phyloP scores from a whole-genome alignment of 2,113 vertebrate genomes.

The Stegostoma tigrinum region DNA sequence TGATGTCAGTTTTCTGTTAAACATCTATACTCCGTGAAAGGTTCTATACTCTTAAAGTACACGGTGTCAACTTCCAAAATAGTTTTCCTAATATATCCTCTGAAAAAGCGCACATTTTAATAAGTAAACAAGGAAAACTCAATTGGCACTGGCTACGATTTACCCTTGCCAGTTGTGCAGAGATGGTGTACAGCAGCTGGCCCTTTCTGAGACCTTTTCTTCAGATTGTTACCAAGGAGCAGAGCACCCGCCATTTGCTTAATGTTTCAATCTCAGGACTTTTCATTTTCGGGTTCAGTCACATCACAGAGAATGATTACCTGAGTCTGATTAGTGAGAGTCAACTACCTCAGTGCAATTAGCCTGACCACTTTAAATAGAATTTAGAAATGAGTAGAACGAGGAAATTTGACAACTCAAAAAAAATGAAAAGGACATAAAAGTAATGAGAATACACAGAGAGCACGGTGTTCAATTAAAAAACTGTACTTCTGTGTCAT shows the following conservation, averaged over 20 bases:
- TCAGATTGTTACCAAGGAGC: not conserved
- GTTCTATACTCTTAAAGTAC: not conserved
- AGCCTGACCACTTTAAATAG: not conserved
- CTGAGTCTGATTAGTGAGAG: not conserved
- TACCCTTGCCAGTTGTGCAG: too few species aligned
- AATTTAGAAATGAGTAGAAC: not conserved
- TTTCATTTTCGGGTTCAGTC: not conserved
- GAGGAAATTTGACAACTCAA: not conserved
- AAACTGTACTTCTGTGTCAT: not conserved
- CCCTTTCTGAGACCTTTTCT: not conserved
- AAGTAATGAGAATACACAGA: not conserved
- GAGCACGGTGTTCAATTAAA: not conserved
- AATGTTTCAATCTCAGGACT: not conserved
- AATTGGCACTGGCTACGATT: not conserved
- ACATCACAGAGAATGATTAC: not conserved
- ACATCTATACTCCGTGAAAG: not conserved
- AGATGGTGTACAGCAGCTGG: not conserved
- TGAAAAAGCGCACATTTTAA: not conserved
- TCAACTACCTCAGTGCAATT: not conserved
- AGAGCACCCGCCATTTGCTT: not conserved
- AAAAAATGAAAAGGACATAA: not conserved
- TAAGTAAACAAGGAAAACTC: not conserved
- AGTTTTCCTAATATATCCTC: not conserved
- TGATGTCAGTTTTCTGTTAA: too few species aligned
- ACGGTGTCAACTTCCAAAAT: not conserved